Evolutionary conservation across 2,113 vertebrate genomes (phyloP), one percentile per base, ranked within the genome.

Genomic region (Chaetorhynchus papuensis): DNA sequence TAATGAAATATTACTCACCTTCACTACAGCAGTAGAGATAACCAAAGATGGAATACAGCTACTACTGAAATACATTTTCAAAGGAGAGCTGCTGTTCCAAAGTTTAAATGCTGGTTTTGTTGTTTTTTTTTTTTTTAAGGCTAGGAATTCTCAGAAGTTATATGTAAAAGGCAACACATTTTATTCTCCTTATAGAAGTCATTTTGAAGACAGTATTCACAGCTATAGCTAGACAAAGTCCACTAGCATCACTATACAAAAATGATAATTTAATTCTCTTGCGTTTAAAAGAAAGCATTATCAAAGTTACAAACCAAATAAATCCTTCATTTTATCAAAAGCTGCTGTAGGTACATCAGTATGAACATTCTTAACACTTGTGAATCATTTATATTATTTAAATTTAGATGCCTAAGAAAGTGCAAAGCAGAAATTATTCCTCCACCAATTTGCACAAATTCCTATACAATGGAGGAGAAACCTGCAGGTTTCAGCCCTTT

Each of bases 1-100:
- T 83, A 74, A 86, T 49, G 74, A 91, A 80, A 54, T 39, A 47
- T 54, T 35, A 92, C 94, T 88, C 80, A 92, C 89, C 94, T 92
- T n/a, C 54, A 45, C 45, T 56, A 11, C 18, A 45, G 37, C 33
- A n/a, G 33, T 0, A 69, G n/a, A 35, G 12, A 64, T 1, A 70
- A 60, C 7, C 39, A 68, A 72, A 76, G 66, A 53, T 72, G 57
- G 44, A 63, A 24, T 2, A 10, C 39, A 83, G 75, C 56, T 74
- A 11, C 44, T 31, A 23, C 24, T 44, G 18, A 65, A 49, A 59
- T 12, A 56, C 2, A 28, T 44, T 79, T 79, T 57, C 49, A 64
- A 84, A 68, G 42, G 10, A 83, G 10, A 95, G 24, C 17, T 83
- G 76, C 60, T 93, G 71, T 74, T 66, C 56, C 21, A 37, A 42